These are phyloP conservation scores for Danio tinwini DNA, from an alignment of 2,797 vertebrate species.

Conservation along the genomic window DNA sequence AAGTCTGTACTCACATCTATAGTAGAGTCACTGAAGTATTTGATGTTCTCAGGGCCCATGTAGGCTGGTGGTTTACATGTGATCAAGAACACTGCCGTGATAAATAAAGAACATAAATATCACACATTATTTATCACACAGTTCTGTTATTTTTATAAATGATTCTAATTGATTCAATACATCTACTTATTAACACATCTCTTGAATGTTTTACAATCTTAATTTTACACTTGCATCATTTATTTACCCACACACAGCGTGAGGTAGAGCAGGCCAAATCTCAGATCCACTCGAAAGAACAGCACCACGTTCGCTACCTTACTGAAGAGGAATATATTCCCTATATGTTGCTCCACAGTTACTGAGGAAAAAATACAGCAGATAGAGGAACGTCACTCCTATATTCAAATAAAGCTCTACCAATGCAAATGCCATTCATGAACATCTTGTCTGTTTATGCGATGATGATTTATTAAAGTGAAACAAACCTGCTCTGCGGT, in stretches of 20 bases:
- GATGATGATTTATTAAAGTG: not conserved
- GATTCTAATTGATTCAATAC: too few relatives aligned
- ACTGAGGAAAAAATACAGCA: conserved; percentile 71
- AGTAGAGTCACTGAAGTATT: conserved; percentile 93
- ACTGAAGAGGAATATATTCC: conserved; percentile 95
- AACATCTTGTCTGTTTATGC: not conserved
- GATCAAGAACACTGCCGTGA: conserved; percentile 87
- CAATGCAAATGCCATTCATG: not conserved
- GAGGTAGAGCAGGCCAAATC: conserved; percentile 91
- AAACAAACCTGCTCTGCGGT: conserved; percentile 91
- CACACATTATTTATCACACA: not conserved
- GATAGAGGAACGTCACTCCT: not conserved
- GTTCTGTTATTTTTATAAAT: too few relatives aligned
- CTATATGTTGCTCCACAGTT: conserved; percentile 91
- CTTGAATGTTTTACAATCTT: not conserved
- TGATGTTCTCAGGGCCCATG: conserved; percentile 96
- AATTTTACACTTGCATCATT: not conserved
- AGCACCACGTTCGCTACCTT: conserved; percentile 94
- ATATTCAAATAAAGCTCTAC: not conserved
- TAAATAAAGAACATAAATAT: not conserved
- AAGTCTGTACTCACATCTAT: conserved; percentile 85
- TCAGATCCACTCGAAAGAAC: conserved; percentile 94
- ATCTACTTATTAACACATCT: not conserved
- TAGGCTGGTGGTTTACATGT: conserved; percentile 94
- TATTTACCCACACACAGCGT: conserved; percentile 89